Evolutionary conservation across 1,140 invertebrate species (phyloP), one percentile per base, ranked within the genome.

Genomic region (Drosophila biarmipes): DNA sequence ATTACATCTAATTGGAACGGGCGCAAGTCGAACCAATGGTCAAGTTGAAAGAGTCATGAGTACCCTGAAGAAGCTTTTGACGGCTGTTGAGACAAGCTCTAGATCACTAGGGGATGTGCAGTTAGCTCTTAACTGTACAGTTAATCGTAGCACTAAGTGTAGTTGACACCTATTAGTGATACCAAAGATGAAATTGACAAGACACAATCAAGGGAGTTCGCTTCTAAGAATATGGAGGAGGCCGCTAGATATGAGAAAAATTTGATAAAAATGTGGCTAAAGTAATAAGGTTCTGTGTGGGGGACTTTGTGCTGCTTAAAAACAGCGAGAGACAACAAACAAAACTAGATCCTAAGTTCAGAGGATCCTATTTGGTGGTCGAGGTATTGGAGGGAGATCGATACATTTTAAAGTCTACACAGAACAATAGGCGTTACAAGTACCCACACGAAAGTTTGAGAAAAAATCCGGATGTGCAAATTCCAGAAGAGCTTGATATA

Each of bases 231-330:
- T 17, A 42, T 17, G 40, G 40, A 42, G 6, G 40, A 42, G 40
- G 35, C 11, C 11, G 45, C 45, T 27, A 48, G 27, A 48, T 48
- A 48, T 48, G 45, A 29, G 24, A 48, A 29, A 58, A 43, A 42
- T 55, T 43, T 55, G 53, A 55, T 43, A 43, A 42, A 29, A 43
- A 55, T 43, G 19, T 17, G 24, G 53, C 38, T 55, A 43, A 55
- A 29, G 53, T 29, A 55, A 55, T 27, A 29, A 29, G 53, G 24
- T 55, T 43, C 37, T 27, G 38, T 31, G 37, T 42, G 37, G 42
- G 54, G 10, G 55, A 58, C 55, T 58, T 24, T 58, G 38, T 48
- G 45, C 14, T 48, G 45, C 45, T 42, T 42, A 42, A 42, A 42
- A 42, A 42, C 38, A 42, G 38, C 8, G 38, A 42, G 38, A 42